A percentile compares a stretch with the other conserved stretches of the same genome.
Conservation (phyloP, 2,888 invertebrate species). For the Calephelis perditalis region DNA sequence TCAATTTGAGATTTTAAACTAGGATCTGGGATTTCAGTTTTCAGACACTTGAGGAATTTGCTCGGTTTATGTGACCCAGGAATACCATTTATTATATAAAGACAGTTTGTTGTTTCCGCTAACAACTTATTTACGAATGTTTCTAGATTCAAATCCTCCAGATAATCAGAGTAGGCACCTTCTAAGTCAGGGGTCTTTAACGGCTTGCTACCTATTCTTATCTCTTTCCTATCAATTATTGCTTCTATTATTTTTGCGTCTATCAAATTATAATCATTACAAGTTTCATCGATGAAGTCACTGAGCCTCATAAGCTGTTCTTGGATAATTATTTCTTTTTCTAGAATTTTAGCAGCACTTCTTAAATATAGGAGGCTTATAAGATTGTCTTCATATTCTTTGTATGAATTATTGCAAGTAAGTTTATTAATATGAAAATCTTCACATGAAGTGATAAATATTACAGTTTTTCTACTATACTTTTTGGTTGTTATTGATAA, state of each 20-base stretch:
- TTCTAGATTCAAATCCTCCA: background rate
- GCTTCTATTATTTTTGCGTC: slow-evolving; percentile 1
- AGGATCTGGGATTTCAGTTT: background rate
- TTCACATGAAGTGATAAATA: background rate
- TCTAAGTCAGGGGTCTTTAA: background rate
- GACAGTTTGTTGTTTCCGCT: background rate
- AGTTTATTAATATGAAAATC: background rate
- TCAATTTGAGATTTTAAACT: background rate
- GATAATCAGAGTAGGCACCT: background rate
- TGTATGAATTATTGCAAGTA: background rate
- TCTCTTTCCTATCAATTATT: background rate
- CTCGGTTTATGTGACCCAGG: background rate
- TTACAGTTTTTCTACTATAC: background rate
- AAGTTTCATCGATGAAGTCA: background rate
- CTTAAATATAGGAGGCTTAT: background rate
- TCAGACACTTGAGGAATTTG: background rate
- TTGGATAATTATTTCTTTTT: background rate
- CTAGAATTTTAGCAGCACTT: background rate
- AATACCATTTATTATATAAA: slow-evolving; percentile 2
- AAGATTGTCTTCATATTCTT: background rate
- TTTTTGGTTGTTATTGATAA: background rate
- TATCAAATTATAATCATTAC: background rate
- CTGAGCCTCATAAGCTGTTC: background rate
- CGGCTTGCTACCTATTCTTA: background rate
- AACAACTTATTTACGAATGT: background rate